These are phyloP conservation scores for Oxyura jamaicensis DNA, from an alignment of 2,113 vertebrate genomes.

Conservation along the genomic window DNA sequence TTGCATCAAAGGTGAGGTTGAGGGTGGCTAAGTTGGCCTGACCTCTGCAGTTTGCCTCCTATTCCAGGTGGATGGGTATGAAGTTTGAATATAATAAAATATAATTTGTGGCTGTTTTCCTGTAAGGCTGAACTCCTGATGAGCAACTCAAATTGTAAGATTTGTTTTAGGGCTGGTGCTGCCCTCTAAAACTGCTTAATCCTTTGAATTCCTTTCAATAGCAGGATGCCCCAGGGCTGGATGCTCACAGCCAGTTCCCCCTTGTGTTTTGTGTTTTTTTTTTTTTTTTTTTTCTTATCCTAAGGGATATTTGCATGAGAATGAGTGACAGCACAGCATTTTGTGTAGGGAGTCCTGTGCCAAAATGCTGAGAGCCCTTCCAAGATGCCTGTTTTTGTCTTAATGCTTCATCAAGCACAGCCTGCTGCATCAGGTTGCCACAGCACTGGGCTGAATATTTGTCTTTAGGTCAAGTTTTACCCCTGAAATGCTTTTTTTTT, in stretches of 20 bases:
- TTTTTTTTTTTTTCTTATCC: neutral
- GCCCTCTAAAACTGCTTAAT: neutral
- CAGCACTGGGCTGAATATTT: neutral
- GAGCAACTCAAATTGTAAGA: too few species aligned
- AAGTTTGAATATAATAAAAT: neutral
- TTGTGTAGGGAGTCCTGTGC: neutral
- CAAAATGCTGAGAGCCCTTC: neutral
- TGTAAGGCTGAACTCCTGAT: neutral
- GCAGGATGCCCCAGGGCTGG: neutral
- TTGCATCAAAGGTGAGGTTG: neutral
- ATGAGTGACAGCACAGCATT: neutral
- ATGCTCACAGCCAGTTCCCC: rapidly evolving
- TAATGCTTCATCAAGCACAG: neutral
- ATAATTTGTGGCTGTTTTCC: neutral
- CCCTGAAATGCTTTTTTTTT: neutral
- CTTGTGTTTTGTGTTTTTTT: too few species aligned
- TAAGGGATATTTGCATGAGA: neutral
- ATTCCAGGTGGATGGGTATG: rapidly evolving
- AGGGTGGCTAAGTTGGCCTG: neutral
- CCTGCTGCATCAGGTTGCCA: too few species aligned
- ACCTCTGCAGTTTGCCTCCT: neutral
- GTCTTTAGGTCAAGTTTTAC: neutral
- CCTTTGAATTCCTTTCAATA: neutral
- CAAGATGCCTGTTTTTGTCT: neutral
- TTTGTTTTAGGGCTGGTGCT: neutral